These are phyloP conservation scores for Sphaerophoria taeniata DNA, from an alignment of 2,888 invertebrate species.

Conservation along the genomic window DNA sequence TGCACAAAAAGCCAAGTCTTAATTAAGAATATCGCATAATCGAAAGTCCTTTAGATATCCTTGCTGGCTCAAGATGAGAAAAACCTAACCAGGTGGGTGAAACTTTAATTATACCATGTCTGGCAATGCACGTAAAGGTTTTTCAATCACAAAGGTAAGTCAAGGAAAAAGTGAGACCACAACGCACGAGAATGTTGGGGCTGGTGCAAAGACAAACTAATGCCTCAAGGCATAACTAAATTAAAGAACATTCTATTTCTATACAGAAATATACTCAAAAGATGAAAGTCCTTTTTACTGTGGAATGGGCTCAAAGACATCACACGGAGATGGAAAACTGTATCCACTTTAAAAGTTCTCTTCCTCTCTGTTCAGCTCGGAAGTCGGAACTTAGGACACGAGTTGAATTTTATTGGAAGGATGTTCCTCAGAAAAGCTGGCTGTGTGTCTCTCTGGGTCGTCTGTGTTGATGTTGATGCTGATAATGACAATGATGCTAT, in stretches of 20 bases:
- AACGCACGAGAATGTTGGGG: not conserved
- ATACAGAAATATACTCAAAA: constrained; percentile 10
- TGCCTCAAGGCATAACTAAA: constrained; percentile 53
- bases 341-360: constrained; percentile 44
- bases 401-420: constrained; percentile 56
- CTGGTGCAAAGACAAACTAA: constrained; percentile 32
- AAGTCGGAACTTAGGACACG: constrained; percentile 46
- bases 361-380: constrained; percentile 13
- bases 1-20: constrained; percentile 49
- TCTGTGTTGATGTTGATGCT: constrained; percentile 6
- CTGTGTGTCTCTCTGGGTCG: not conserved
- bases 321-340: not conserved
- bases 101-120: constrained; percentile 66
- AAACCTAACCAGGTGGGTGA: constrained; percentile 42
- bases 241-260: constrained; percentile 39
- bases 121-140: constrained; percentile 47
- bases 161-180: no score
- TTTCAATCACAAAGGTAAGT: constrained; percentile 62
- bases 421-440: not conserved
- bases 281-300: constrained; percentile 16
- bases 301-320: no score
- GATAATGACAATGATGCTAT: constrained; percentile 22
- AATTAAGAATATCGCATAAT: constrained; percentile 72
- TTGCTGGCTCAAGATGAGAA: constrained; percentile 12
- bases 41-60: constrained; percentile 47